Evolutionary conservation across 2,113 vertebrate genomes (phyloP).

Genomic region (Asarcornis scutulata): DNA sequence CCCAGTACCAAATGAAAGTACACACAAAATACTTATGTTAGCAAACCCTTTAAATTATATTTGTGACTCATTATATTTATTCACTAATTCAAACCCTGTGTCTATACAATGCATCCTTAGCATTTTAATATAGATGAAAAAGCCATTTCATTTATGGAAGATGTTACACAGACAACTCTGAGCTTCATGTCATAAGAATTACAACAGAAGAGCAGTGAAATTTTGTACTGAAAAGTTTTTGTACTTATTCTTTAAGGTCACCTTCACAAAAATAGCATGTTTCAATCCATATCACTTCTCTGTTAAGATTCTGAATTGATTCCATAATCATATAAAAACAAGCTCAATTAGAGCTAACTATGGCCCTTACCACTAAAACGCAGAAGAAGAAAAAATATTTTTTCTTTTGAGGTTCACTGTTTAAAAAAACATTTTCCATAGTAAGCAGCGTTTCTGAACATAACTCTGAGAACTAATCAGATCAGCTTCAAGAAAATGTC

Average conservation of each 20-base stretch:
- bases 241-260: conserved; percentile 6
- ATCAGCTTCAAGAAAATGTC: conserved; percentile 71
- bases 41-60: background rate
- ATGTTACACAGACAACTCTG: background rate
- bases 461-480: conserved; percentile 68
- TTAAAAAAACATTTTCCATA: conserved; percentile 56
- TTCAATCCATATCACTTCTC: background rate
- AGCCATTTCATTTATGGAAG: background rate
- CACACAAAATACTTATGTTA: background rate
- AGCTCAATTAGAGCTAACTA: conserved; percentile 56
- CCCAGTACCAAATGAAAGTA: background rate
- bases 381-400: background rate
- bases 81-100: background rate
- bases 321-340: conserved; percentile 38
- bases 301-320: conserved; percentile 56
- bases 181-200: background rate
- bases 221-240: background rate
- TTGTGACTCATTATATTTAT: background rate
- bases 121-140: background rate
- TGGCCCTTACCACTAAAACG: conserved; percentile 20
- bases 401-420: conserved; percentile 25
- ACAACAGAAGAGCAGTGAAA: background rate
- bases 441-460: conserved; percentile 64
- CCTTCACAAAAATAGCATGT: conserved; percentile 13
- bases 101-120: background rate